Evolutionary conservation across 2,113 vertebrate species (phyloP), one percentile per base, ranked within the genome.

Genomic region (Neodon shergylaensis): DNA sequence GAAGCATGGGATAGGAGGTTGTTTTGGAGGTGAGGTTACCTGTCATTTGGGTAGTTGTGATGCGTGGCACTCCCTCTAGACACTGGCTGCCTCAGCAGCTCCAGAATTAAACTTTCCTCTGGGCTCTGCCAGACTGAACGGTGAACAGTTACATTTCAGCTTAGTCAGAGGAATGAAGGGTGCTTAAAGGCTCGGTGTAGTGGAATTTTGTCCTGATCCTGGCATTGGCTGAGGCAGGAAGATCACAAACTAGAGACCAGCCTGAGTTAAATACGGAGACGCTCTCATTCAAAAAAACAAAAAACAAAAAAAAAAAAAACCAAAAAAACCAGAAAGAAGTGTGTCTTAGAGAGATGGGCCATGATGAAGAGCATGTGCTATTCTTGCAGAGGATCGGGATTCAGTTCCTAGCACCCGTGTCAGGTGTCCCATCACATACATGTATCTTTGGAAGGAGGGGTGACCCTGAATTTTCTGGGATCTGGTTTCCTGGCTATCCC

Each of bases 141-240:
- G 47, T 19, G 49, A 83, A 42, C 7, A 8, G 2, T 4, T 58
- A 19, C 28, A 11, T 0, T 1, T 52, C 16, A 16, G 16, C 33
- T 21, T 58, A 65, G 11, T 65, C 42, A 12, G 72, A 31, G 70
- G 13, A 47, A 22, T 4, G 14, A 21, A 4, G 47, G 11, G 17
- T 16, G 28, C 68, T 10, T 42, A 83, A n/a, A 39, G 58, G 39
- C 52, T 9, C 3, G 0, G 7, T 36, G 61, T 47, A 61, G 54
- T 63, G n/a, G 72, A 24, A 33, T 39, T 13, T 61, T 42, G 3
- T 7, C 10, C 39, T 47, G 39, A 77, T 66, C 58, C 31, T 22
- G 61, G 52, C 36, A 7, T 31, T 66, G 39, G 11, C 42, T 19
- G 8, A 49, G 24, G 44, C 33, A 78, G 74, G 21, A 52, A 22